phyloP scores from a whole-genome alignment of 2,113 vertebrate genomes.

The Melozone crissalis region DNA sequence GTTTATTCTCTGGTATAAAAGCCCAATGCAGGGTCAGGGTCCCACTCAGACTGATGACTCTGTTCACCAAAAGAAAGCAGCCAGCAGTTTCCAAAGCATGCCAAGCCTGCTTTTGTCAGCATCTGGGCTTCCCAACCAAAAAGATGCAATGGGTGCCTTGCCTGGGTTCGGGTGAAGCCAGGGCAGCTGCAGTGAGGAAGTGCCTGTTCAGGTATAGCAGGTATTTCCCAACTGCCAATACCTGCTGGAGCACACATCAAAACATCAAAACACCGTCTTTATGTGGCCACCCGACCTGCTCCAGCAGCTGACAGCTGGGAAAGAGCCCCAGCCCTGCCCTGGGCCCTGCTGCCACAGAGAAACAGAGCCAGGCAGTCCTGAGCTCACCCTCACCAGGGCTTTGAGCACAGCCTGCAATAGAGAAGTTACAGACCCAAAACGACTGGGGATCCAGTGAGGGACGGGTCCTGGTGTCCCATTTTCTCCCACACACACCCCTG shows the following conservation, averaged over 20 bases:
- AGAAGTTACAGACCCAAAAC: fast-evolving
- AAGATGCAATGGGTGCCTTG: fast-evolving
- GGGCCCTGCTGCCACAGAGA: neutral
- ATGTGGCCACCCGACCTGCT: slow-evolving; percentile 34
- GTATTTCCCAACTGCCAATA: slow-evolving; percentile 29
- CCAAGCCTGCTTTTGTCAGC: neutral
- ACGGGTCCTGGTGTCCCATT: neutral
- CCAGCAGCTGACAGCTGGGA: neutral
- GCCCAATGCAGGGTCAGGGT: neutral
- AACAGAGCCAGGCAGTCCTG: fast-evolving
- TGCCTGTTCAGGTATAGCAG: slow-evolving; percentile 44
- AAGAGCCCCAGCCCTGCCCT: neutral
- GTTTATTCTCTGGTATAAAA: fast-evolving
- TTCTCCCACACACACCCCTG: neutral
- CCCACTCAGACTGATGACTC: neutral
- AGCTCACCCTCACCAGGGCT: neutral
- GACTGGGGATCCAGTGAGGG: fast-evolving
- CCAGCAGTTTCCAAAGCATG: neutral
- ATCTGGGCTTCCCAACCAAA: neutral
- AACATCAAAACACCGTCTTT: neutral
- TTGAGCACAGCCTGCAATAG: fast-evolving
- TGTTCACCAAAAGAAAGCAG: neutral
- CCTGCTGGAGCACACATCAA: slow-evolving; percentile 38
- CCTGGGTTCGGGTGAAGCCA: neutral
- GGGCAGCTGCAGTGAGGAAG: neutral